Evolutionary conservation across 2,888 invertebrate species (phyloP), one percentile per base, ranked within the genome.

Genomic region (Cephus pulcher): DNA sequence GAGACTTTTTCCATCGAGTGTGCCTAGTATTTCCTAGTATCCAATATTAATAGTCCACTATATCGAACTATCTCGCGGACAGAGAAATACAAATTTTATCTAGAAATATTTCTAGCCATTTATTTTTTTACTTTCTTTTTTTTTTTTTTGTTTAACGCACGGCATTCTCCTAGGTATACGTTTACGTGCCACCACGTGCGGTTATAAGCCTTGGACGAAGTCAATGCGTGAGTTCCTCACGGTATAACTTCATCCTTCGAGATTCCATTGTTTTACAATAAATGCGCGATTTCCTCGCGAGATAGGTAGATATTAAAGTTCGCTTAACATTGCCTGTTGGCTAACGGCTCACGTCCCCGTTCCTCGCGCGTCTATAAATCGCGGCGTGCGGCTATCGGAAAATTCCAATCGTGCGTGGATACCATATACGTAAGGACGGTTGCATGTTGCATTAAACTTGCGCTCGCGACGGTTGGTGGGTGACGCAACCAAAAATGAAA

Each of bases 401-500:
- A 89, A 88, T 88, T 88, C 87, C 89, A 80, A 88, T 88, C 88
- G 84, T 84, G 80, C 82, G 84, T 84, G 84, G 83, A 82, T 82
- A 83, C 88, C 87, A 84, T 88, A 86, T 88, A 85, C 84, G 83
- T 82, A 73, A 75, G 76, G 37, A 74, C 40, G 75, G 40, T 30
- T 74, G 71, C 74, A 70, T 75, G 71, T 71, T 71, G 74, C 56
- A 37, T 76, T 33, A 11, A 73, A 74, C n/a, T 74, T 73, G 71
- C 69, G 69, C 56, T 12, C 56, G 56, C 23, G 56, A 56, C 56
- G 56, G 71, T 34, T 32, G 30, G 74, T 34, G 75, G 35, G 68
- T 83, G 80, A 82, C 80, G 81, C 81, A 82, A 85, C 82, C 80
- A 78, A 81, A 84, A 84, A 81, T 79, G 78, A 82, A 82, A 82